phyloP scores from a whole-genome alignment of 92 coral and sea anemone genomes.

The Pocillopora grandis region DNA sequence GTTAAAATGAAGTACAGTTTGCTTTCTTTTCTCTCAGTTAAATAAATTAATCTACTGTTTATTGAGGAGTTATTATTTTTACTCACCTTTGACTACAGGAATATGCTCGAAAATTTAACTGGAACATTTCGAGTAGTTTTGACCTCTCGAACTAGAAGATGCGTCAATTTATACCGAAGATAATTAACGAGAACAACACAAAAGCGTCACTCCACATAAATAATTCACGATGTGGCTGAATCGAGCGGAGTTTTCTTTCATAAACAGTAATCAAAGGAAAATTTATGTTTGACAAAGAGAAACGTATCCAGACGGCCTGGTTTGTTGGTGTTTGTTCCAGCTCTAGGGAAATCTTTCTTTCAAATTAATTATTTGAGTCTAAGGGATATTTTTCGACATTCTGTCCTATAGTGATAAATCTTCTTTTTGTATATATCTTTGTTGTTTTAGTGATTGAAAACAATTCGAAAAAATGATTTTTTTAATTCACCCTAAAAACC shows the following conservation, averaged over 20 bases:
- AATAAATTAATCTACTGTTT: background rate
- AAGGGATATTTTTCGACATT: background rate
- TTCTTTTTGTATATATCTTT: background rate
- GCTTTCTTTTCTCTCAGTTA: background rate
- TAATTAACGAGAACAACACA: conserved; percentile 10
- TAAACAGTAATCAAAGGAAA: background rate
- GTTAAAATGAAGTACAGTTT: background rate
- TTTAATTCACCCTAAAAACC: too few species aligned
- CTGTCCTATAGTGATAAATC: background rate
- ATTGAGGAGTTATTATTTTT: background rate
- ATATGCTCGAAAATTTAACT: background rate
- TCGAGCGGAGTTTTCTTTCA: background rate
- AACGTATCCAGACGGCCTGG: background rate
- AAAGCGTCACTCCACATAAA: conserved; percentile 11
- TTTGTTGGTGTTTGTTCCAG: background rate
- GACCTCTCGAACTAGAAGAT: background rate
- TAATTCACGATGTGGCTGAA: conserved; percentile 5
- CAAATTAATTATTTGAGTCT: too few species aligned
- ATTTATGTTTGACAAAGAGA: background rate
- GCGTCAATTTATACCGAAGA: conserved; percentile 14
- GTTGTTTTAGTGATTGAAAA: too few species aligned
- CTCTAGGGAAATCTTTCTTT: background rate
- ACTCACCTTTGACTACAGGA: background rate
- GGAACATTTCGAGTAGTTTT: background rate
- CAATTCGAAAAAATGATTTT: too few species aligned